phyloP scores from a whole-genome alignment of 1,140 invertebrate species.

The Choristoneura fumiferana region DNA sequence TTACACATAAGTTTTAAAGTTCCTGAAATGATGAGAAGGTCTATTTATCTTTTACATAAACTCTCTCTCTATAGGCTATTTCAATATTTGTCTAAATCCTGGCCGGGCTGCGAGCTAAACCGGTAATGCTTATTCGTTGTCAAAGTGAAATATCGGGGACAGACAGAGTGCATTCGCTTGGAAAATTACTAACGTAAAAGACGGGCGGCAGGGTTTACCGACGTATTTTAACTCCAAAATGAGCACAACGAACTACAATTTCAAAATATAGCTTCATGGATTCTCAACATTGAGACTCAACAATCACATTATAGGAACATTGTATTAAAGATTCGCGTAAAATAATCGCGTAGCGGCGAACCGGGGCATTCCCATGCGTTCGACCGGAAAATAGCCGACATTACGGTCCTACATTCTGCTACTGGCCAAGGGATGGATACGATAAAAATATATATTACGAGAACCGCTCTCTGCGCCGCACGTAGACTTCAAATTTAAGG shows the following conservation, averaged over 20 bases:
- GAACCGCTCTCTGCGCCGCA: conserved; percentile 27
- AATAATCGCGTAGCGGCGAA: conserved; percentile 62
- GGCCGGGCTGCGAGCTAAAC: conserved; percentile 3
- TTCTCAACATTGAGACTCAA: background rate
- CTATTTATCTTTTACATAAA: conserved; percentile 4
- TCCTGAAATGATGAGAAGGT: too few relatives aligned
- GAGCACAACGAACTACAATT: background rate
- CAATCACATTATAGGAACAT: conserved; percentile 6
- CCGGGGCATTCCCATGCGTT: conserved; percentile 63
- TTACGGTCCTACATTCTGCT: conserved; percentile 67
- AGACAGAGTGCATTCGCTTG: conserved; percentile 17
- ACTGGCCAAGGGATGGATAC: conserved; percentile 52
- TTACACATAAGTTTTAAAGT: too few relatives aligned
- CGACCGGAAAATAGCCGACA: conserved; percentile 73
- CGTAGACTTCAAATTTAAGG: conserved; percentile 5
- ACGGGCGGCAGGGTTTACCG: background rate
- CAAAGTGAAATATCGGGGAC: conserved; percentile 25
- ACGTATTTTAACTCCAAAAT: conserved; percentile 1
- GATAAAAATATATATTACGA: conserved; percentile 61
- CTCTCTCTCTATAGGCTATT: background rate
- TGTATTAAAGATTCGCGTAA: conserved; percentile 54
- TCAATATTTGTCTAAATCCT: conserved; percentile 15
- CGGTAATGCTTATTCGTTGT: conserved; percentile 17
- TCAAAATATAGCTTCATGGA: background rate
- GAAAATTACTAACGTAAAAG: conserved; percentile 22